phyloP scores from a whole-genome alignment of 2,888 invertebrate species.

The Andrena chrysosceles region DNA sequence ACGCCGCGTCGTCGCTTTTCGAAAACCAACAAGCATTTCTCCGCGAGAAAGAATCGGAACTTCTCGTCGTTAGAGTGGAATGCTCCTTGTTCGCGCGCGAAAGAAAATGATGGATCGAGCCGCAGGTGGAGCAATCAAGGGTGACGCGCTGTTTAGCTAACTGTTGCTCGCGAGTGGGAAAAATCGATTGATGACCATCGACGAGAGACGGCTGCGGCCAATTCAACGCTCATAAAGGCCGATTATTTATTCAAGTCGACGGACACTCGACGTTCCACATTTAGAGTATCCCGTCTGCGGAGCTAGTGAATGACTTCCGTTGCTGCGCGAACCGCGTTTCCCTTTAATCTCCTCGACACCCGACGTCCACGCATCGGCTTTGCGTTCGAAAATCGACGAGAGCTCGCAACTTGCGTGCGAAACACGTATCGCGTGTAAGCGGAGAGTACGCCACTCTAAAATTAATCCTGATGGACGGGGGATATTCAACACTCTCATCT shows the following conservation, averaged over 20 bases:
- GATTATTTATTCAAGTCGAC: conserved; percentile 69
- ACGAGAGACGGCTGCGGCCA: conserved; percentile 15
- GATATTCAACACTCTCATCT: too few relatives aligned
- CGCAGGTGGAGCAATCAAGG: not conserved
- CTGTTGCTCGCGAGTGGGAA: not conserved
- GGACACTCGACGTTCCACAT: conserved; percentile 64
- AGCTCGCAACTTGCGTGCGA: not conserved
- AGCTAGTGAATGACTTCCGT: conserved; percentile 71
- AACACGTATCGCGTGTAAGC: too few relatives aligned
- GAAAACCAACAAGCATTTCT: not conserved
- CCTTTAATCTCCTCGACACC: conserved; percentile 57
- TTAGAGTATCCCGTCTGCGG: conserved; percentile 69
- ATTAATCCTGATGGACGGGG: not conserved
- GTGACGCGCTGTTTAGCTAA: not conserved
- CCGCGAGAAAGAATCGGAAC: not conserved
- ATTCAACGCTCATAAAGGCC: conserved; percentile 51
- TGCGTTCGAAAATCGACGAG: not conserved
- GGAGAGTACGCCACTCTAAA: not conserved
- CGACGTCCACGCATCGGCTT: conserved; percentile 39
- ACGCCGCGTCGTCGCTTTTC: not conserved
- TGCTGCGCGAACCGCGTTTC: conserved; percentile 57
- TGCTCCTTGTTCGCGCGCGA: not conserved
- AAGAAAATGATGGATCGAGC: not conserved
- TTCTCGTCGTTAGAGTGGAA: too few relatives aligned
- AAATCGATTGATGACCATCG: conserved; percentile 28